These are phyloP conservation scores for Philaethria dido DNA, from an alignment of 2,888 invertebrate genomes.

Conservation along the genomic window DNA sequence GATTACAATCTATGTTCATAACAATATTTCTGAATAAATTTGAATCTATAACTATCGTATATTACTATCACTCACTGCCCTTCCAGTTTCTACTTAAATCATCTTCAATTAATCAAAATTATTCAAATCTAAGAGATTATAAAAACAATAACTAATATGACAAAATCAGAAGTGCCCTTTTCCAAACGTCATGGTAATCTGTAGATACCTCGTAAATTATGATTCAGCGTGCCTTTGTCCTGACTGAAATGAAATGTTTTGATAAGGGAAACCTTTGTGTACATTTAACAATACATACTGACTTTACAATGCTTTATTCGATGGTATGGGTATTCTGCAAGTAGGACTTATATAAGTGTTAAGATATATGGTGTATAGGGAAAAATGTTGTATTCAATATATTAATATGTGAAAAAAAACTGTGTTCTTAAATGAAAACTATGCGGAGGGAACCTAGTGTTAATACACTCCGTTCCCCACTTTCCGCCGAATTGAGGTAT, in stretches of 20 bases:
- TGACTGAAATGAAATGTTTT: slow-evolving; percentile 36
- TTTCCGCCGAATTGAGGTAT: too few relatives aligned
- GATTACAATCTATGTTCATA: too few relatives aligned
- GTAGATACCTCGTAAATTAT: slow-evolving; percentile 24
- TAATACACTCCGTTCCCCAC: too few relatives aligned
- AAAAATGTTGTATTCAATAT: too few relatives aligned
- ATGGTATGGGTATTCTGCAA: too few relatives aligned
- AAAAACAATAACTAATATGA: slow-evolving; percentile 3
- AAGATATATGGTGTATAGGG: neutral
- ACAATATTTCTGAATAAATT: neutral
- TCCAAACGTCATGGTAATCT: slow-evolving; percentile 22
- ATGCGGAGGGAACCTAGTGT: too few relatives aligned
- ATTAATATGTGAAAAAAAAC: too few relatives aligned
- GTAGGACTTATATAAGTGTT: neutral
- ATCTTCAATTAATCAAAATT: neutral
- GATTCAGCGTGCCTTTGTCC: slow-evolving; percentile 39
- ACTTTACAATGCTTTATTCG: slow-evolving; percentile 14
- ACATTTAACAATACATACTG: slow-evolving; percentile 21
- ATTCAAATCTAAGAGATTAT: neutral
- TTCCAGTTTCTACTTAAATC: neutral
- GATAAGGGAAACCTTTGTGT: slow-evolving; percentile 39
- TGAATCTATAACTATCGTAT: neutral
- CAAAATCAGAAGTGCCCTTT: slow-evolving; percentile 18
- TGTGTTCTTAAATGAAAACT: too few relatives aligned
- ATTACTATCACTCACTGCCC: neutral